Percentiles rank a stretch among this genome's conserved stretches.
phyloP scores from a whole-genome alignment of 2,113 vertebrate species.

The Dendrocopos noguchii region DNA sequence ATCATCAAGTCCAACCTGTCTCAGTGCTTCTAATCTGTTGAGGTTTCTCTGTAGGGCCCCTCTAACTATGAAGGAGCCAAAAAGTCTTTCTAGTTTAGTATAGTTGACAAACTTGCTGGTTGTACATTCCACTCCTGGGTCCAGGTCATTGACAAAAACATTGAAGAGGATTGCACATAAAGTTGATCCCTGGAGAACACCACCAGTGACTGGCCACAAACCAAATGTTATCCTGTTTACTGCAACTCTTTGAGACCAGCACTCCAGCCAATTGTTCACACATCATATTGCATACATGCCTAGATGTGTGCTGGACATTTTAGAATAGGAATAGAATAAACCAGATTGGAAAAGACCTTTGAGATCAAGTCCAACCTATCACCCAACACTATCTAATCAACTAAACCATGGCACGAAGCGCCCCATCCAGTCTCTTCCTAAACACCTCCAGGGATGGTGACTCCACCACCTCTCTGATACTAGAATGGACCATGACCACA shows the following conservation, averaged over 20 bases:
- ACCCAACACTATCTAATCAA: no score
- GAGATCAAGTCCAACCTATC: no score
- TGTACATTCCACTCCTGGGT: neutral
- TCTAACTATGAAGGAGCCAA: neutral
- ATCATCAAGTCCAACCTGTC: no score
- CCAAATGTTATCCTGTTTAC: neutral
- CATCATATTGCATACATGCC: rapidly evolving
- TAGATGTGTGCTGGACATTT: neutral
- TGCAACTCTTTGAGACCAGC: rapidly evolving
- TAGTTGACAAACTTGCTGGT: neutral
- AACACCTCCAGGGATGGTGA: no score
- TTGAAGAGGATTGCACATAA: neutral
- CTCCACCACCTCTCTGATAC: neutral
- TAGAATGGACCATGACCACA: neutral
- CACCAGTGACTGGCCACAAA: neutral
- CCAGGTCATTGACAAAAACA: neutral
- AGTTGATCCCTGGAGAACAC: neutral
- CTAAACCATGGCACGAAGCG: no score
- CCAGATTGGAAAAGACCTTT: no score
- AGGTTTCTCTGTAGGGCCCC: neutral
- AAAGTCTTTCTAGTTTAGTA: neutral
- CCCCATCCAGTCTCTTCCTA: no score
- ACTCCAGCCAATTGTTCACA: neutral
- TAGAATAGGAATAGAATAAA: neutral
- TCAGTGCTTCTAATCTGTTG: neutral